Percentiles rank a stretch among this genome's conserved stretches.
These are phyloP conservation scores for Pinctada fucata DNA, from an alignment of 2,888 invertebrate genomes.

Conservation along the genomic window DNA sequence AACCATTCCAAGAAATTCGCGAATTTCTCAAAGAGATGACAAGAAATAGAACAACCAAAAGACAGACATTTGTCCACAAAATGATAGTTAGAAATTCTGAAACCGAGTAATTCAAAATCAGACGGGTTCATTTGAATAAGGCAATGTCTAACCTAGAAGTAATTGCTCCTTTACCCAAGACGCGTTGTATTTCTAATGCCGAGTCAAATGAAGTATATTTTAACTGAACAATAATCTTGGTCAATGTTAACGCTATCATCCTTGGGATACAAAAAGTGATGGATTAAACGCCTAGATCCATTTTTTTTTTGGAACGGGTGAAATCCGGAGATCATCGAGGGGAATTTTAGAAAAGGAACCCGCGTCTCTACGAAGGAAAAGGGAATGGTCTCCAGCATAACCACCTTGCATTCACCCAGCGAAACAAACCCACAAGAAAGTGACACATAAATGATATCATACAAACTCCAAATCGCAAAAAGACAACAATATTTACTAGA, in stretches of 20 bases:
- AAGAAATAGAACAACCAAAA: constrained; percentile 15
- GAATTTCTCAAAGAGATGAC: constrained; percentile 10
- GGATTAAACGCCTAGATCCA: constrained; percentile 16
- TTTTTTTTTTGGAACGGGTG: constrained; percentile 3
- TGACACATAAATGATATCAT: too few species aligned
- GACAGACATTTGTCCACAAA: constrained; percentile 20
- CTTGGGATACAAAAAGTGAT: constrained; percentile 11
- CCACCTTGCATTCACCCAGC: too few species aligned
- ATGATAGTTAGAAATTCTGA: not conserved
- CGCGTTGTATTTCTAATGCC: not conserved
- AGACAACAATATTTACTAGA: too few species aligned
- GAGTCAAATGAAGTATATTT: constrained; percentile 1
- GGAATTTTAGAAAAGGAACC: not conserved
- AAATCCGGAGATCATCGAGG: constrained; percentile 4
- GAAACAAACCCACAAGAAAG: too few species aligned
- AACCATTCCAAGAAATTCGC: not conserved
- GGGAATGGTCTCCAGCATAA: too few species aligned
- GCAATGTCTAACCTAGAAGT: constrained; percentile 13
- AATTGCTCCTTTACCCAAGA: constrained; percentile 5
- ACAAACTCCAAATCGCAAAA: too few species aligned
- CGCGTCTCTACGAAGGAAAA: not conserved
- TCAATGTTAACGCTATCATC: constrained; percentile 9
- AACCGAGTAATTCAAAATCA: constrained; percentile 21
- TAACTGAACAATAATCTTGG: not conserved
- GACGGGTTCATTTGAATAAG: constrained; percentile 1